Base-by-base conservation (phyloP, 64 coral and sea anemone species). In the Montipora efflorescens region DNA sequence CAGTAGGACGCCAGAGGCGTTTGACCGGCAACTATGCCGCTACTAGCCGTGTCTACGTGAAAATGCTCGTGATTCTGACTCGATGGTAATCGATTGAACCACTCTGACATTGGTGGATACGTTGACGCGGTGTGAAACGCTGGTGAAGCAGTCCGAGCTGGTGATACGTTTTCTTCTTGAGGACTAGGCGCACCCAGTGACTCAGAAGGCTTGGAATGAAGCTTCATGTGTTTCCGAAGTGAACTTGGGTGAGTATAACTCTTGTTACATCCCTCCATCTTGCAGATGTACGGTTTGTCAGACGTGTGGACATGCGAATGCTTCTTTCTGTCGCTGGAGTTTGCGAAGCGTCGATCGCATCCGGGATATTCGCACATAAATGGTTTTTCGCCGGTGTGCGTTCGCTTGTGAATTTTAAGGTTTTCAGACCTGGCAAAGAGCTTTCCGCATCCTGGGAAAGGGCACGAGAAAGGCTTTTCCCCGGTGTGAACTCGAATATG, bases 281-380 rank as follows among this genome's bases (percentile, higher is more conserved):
- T 98, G 93, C 96, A 98, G 75, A 98, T 98, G 86, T 98, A 98
- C 25, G 96, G 96, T 79, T 98, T 98, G 50, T 98, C 96, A 18
- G 96, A 98, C 59, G 96, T 98, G 14, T 98, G 96, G 48, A 98
- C 96, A 51, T 98, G 96, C 5, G 96, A 98, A 4, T 98, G 96
- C 79, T 98, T 98, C 88, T 98, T 98, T 76, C 96, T 90, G 70
- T 98, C 96, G 79, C 96, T 98, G 58, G 96, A 98, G 79, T 98
- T 98, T 87, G 96, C 96, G 82, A 98, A 98, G 44, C 96, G 77
- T 72, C 96, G 96, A 92, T 98, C 96, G 57, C 96, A 98, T 20
- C 96, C 96, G 9, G 96, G 96, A 79, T 83, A 98, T 79, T 98
- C 96, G 74, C 96, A 98, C 25, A 98, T 88, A 74, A 98, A 98